phyloP scores from a whole-genome alignment of 2,113 vertebrate species.

The Argyrosomus japonicus region DNA sequence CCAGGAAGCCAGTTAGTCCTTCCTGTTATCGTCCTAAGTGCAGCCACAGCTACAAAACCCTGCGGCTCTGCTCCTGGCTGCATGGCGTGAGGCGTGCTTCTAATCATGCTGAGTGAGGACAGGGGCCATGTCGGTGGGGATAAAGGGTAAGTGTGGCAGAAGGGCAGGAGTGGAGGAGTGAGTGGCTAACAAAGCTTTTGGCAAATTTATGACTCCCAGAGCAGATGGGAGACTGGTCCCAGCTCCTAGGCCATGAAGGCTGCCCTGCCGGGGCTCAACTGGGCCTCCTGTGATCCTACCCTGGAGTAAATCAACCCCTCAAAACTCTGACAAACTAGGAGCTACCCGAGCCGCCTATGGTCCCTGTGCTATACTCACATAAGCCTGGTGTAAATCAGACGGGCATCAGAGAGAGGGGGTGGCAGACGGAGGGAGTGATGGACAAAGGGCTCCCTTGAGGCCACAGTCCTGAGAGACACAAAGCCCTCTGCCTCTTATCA shows the following conservation, averaged over 20 bases:
- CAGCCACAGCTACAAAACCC: slow-evolving; percentile 20
- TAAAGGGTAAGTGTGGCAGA: slow-evolving; percentile 67
- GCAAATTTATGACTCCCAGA: slow-evolving; percentile 72
- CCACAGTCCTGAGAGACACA: slow-evolving; percentile 29
- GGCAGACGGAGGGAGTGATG: slow-evolving; percentile 42
- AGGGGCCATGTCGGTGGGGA: slow-evolving; percentile 49
- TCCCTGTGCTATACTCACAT: neutral
- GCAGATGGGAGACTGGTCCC: slow-evolving; percentile 47
- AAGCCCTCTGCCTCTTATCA: slow-evolving; percentile 52
- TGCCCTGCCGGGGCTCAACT: slow-evolving; percentile 39
- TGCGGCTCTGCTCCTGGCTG: slow-evolving; percentile 20
- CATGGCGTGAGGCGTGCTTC: slow-evolving; percentile 20
- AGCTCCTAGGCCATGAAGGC: slow-evolving; percentile 35
- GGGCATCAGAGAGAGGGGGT: slow-evolving; percentile 38
- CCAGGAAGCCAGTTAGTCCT: slow-evolving; percentile 15
- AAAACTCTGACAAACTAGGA: slow-evolving; percentile 37
- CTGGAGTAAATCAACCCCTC: slow-evolving; percentile 72
- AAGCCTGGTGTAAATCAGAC: slow-evolving; percentile 67
- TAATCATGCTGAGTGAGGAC: slow-evolving; percentile 70
- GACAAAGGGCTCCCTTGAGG: slow-evolving; percentile 60
- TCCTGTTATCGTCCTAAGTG: slow-evolving; percentile 26
- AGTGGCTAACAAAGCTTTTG: slow-evolving; percentile 65
- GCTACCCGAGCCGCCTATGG: slow-evolving; percentile 11
- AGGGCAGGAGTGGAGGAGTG: slow-evolving; percentile 46
- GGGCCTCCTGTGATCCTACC: slow-evolving; percentile 50